Conservation (phyloP, 53 echinoderm and acorn worm species). For the Luidia sarsii region DNA sequence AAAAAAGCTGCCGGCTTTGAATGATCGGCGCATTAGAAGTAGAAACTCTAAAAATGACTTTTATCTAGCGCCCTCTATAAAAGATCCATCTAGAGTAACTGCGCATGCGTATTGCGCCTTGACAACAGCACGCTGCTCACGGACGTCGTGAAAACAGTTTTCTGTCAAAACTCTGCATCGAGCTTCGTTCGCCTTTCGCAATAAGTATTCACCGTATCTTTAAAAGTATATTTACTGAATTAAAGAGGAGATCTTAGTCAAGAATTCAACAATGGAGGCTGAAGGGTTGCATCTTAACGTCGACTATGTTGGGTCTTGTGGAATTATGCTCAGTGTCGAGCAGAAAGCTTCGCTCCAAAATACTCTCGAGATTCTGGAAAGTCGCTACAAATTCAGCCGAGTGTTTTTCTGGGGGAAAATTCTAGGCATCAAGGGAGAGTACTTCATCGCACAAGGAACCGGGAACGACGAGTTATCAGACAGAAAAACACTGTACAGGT, state of each 20-base stretch:
- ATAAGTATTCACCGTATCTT: neutral
- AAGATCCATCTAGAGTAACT: too few relatives aligned
- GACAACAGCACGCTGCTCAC: constrained; percentile 28
- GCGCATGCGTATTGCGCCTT: constrained; percentile 37
- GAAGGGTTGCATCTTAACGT: constrained; percentile 79
- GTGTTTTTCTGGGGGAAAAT: constrained; percentile 97
- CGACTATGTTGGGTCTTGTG: constrained; percentile 84
- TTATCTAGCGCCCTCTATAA: too few relatives aligned
- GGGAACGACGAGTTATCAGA: constrained; percentile 90
- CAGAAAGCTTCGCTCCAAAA: constrained; percentile 68
- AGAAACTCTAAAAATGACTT: too few relatives aligned
- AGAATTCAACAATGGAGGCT: constrained; percentile 62
- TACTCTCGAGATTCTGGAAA: constrained; percentile 63
- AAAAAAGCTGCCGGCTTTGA: too few relatives aligned
- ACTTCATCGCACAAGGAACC: constrained; percentile 93
- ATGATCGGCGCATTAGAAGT: too few relatives aligned
- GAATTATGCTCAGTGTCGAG: constrained; percentile 74
- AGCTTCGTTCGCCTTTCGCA: neutral
- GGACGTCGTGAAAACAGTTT: neutral
- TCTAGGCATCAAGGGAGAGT: constrained; percentile 86
- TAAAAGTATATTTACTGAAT: neutral
- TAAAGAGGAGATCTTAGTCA: neutral
- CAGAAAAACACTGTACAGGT: constrained; percentile 96
- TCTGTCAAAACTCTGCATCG: neutral
- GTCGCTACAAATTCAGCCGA: constrained; percentile 90